Conservation (phyloP, 2,888 invertebrate genomes). For the Caradrina kadenii region DNA sequence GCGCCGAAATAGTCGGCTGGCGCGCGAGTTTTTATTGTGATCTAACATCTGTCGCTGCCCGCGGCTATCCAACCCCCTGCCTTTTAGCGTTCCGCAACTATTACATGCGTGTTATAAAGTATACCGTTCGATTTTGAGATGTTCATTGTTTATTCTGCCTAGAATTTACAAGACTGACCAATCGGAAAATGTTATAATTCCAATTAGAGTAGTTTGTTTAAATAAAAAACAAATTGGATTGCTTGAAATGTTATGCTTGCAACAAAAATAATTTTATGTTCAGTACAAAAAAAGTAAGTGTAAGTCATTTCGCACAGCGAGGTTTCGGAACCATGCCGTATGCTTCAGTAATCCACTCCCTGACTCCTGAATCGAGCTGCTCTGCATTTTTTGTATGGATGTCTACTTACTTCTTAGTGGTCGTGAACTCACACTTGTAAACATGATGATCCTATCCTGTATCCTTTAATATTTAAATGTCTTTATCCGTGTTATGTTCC, state of each 20-base stretch:
- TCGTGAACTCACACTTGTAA: too few relatives aligned
- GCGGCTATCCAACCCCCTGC: constrained; percentile 70
- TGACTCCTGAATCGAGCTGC: too few relatives aligned
- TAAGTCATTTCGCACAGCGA: neutral
- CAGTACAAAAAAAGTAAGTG: neutral
- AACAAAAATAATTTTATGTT: neutral
- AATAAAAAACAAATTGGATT: constrained; percentile 20
- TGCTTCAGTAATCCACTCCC: neutral
- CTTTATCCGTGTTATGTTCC: neutral
- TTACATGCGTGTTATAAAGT: constrained; percentile 20
- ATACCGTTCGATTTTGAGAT: constrained; percentile 1
- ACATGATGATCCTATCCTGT: too few relatives aligned
- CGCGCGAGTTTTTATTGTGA: constrained; percentile 89
- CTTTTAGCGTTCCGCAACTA: constrained; percentile 45
- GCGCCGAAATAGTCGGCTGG: constrained; percentile 90
- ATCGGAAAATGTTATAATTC: constrained; percentile 26
- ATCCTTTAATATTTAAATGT: neutral
- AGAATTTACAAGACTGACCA: neutral
- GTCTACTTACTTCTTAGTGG: too few relatives aligned
- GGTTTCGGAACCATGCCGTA: neutral
- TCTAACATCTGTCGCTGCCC: constrained; percentile 88
- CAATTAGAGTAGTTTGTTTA: neutral
- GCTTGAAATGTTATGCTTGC: neutral
- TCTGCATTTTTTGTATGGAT: too few relatives aligned
- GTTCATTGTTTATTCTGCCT: neutral